Base-by-base conservation (phyloP, 2,797 vertebrate species). In the Tragelaphus oryx region DNA sequence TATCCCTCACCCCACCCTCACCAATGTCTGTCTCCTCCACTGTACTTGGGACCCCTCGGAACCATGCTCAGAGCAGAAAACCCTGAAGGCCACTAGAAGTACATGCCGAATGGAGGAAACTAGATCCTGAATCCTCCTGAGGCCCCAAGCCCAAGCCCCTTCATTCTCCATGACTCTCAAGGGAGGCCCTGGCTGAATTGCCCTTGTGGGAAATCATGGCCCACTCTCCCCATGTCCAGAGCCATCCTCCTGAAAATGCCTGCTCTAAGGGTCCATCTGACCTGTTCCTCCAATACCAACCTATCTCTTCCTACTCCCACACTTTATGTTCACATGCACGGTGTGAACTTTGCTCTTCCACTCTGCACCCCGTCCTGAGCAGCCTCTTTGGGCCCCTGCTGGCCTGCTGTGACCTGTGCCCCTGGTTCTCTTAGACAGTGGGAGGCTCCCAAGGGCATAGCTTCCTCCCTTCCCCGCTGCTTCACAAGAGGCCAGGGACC, bases 1-100 rank as follows among this genome's bases (percentile, higher is more conserved):
- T 30, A 52, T 3, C 8, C 13, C 17, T 10, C 0, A 1, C 4
- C 6, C 6, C 54, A 22, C 7, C 3, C 4, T 52, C 6, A 8
- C 12, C 55, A 17, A 6, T 46, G 24, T 33, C 8, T 30, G 18
- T 84, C 46, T 90, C 26, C 68, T 62, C 60, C 7, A 20, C 48
- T 78, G 26, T 12, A 48, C n/a, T 18, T 57, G 91, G 50, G 68
- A 62, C 12, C 46, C 20, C 54, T 68, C 26, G 78, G 86, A 82
- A 55, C 7, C 30, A 75, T 33, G 44, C 20, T 24, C 3, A 22
- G 24, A 22, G 24, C 30, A 76, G 54, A 83, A 55, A 46, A 50
- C 26, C 24, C 2, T 0, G 9, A 48, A 50, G 33, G 22, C 8
- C 28, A 33, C 17, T 0, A 13, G 8, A 26, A 75, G 30, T 37